These are phyloP conservation scores for Nomada hirtipes DNA, from an alignment of 2,888 invertebrate species.

Conservation along the genomic window DNA sequence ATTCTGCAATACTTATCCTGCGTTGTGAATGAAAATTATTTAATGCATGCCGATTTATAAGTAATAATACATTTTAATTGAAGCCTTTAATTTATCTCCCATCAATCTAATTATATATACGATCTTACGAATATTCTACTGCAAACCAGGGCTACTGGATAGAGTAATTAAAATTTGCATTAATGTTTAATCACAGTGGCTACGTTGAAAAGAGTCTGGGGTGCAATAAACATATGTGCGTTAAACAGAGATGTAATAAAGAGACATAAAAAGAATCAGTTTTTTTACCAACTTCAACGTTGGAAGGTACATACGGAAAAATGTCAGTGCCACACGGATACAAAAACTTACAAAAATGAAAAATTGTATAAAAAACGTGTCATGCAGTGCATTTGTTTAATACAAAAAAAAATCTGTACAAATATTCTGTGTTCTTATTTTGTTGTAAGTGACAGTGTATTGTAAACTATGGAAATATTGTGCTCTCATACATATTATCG, in stretches of 20 bases:
- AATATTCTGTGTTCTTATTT: too few relatives aligned
- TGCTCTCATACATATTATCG: background rate
- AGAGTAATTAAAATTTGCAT: slow-evolving; percentile 21
- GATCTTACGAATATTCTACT: slow-evolving; percentile 10
- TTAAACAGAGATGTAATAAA: slow-evolving; percentile 11
- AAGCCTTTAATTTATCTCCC: too few relatives aligned
- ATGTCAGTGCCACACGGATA: slow-evolving; percentile 18
- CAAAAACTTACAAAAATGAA: slow-evolving; percentile 10
- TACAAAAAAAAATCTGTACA: too few relatives aligned
- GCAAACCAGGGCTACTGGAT: slow-evolving; percentile 6
- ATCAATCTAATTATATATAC: background rate
- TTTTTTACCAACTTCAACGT: slow-evolving; percentile 11
- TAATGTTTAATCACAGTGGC: slow-evolving; percentile 35
- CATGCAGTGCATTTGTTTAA: slow-evolving; percentile 27
- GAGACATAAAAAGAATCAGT: background rate
- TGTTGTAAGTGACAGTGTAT: too few relatives aligned
- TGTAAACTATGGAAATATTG: background rate
- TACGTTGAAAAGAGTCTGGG: background rate
- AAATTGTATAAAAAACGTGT: slow-evolving; percentile 2
- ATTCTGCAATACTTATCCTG: too few relatives aligned
- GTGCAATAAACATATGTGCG: slow-evolving; percentile 23
- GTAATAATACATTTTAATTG: too few relatives aligned
- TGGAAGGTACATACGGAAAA: slow-evolving; percentile 14
- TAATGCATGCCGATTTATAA: too few relatives aligned
- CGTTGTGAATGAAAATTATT: too few relatives aligned